Base-by-base conservation (phyloP, 37 sponge, comb jelly and placozoan species). In the Agelas oroides region DNA sequence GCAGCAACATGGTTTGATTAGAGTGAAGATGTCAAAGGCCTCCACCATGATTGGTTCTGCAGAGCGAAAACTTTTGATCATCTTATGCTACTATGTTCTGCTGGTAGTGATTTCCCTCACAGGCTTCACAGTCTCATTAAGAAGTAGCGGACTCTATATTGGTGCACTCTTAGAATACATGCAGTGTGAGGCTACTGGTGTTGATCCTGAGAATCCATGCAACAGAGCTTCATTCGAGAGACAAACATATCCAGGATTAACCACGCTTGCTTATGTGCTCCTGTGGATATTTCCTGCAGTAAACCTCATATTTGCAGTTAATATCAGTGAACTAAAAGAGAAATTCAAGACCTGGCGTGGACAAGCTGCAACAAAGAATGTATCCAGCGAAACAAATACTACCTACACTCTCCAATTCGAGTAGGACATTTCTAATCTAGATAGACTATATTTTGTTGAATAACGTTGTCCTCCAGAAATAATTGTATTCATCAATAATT, bases 231-330 rank as follows among this genome's bases (percentile, higher is more conserved):
- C 34, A 31, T 53, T 59, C 14, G n/a, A 27, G 14, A 2, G 5
- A 27, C 14, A 14, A 6, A 27, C 27, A 12, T 61, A 61, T 14
- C 62, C n/a, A 61, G 62, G 62, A 54, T n/a, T 66, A 46, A 37
- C 8, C 1, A 13, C 41, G 24, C 8, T 69, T 24, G 15, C 56
- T 12, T 68, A 68, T 15, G 13, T 66, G 27, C 2, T 81, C 16
- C 1, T 81, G 15, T 35, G 70, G 2, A 2, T 81, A 13, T 67
- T 81, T 81, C 56, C 81, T 5, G 17, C 40, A 14, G 55, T 68
- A 23, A 81, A 68, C 41, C 65, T 81, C 31, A 25, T 68, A n/a
- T 81, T 67, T 81, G 70, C 70, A 23, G 57, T 81, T 15, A 67
- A 81, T 5, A 20, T 81, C 37, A 16, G 38, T 1, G 81, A 81